Evolutionary conservation across 1,140 invertebrate genomes (phyloP).

Genomic region (Sinonovacula constricta): DNA sequence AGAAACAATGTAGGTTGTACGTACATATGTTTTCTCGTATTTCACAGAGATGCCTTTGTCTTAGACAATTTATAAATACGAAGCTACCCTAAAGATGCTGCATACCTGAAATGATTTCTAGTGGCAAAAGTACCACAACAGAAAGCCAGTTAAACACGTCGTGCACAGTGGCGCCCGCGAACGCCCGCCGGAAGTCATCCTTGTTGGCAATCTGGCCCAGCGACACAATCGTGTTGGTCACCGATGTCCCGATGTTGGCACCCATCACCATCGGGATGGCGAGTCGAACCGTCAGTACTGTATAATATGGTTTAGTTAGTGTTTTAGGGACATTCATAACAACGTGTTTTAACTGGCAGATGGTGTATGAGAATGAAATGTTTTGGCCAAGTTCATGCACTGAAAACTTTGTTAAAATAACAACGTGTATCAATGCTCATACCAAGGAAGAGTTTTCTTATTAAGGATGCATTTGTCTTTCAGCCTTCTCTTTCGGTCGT

Average conservation of each 20-base stretch:
- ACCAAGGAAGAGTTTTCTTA: too few species aligned
- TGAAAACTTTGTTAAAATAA: too few species aligned
- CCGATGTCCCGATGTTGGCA: constrained; percentile 83
- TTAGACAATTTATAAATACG: neutral
- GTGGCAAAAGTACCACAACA: constrained; percentile 79
- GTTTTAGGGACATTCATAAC: too few species aligned
- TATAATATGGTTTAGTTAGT: neutral
- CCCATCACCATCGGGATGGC: constrained; percentile 23
- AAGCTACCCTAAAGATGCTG: neutral
- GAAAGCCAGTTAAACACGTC: constrained; percentile 82
- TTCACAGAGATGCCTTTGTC: neutral
- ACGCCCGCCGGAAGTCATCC: constrained; percentile 80
- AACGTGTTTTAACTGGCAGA: too few species aligned
- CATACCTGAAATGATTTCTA: constrained; percentile 77
- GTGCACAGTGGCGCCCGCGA: constrained; percentile 82
- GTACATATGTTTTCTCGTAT: neutral
- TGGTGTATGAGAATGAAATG: too few species aligned
- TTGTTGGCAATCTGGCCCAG: constrained; percentile 76
- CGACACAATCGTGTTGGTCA: constrained; percentile 83
- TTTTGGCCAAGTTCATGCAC: too few species aligned
- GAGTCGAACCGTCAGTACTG: neutral
- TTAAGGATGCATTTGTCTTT: too few species aligned
- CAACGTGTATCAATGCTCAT: too few species aligned
- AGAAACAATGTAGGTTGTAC: neutral
- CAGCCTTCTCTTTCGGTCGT: too few species aligned